These are phyloP conservation scores for Phalacrocorax carbo DNA, from an alignment of 2,113 vertebrate genomes.

Conservation along the genomic window DNA sequence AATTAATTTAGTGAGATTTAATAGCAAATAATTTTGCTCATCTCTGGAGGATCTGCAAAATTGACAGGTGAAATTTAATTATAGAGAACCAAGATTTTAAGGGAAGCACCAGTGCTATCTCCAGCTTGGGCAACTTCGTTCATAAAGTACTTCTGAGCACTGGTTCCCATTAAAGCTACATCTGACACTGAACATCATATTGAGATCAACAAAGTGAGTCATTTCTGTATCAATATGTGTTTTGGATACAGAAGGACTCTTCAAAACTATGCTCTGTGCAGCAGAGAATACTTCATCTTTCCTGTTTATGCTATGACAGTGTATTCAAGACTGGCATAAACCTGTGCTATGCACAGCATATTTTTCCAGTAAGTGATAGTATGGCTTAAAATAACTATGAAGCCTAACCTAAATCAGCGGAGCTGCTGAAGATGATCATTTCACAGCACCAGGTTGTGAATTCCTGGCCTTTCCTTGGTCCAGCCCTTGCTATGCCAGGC, in stretches of 20 bases:
- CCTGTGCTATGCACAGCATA: background rate
- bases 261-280: background rate
- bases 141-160: background rate
- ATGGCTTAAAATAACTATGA: background rate
- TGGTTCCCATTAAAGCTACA: background rate
- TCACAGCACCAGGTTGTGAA: background rate
- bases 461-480: background rate
- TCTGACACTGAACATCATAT: background rate
- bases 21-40: background rate
- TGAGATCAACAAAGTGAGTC: background rate
- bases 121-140: background rate
- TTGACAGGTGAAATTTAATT: background rate
- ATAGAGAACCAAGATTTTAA: background rate
- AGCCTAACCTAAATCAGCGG: background rate
- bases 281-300: background rate
- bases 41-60: conserved; percentile 1
- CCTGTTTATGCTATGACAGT: background rate
- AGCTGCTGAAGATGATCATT: background rate
- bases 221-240: background rate
- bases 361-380: background rate
- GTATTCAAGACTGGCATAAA: background rate
- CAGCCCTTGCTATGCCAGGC: background rate
- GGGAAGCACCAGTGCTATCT: background rate
- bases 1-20: conserved; percentile 33
- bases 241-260: background rate